Evolutionary conservation across 2,888 invertebrate genomes (phyloP).

Genomic region (Platycnemis pennipes): DNA sequence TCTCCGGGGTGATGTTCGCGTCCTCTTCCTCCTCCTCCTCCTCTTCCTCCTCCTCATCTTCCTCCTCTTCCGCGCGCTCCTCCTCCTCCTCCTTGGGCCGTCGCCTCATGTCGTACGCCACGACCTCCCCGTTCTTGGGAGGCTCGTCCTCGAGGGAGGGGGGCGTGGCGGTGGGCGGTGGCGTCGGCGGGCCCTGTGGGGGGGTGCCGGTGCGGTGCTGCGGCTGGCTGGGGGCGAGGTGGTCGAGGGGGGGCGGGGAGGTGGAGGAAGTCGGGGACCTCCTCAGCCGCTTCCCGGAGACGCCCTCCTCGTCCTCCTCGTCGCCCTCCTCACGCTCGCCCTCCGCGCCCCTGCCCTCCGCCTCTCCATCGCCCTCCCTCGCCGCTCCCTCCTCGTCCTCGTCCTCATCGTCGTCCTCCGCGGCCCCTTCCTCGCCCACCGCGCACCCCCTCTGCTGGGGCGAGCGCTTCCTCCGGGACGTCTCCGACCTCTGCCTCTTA

Average conservation of each 20-base stretch:
- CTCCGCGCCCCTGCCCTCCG: slow-evolving; percentile 35
- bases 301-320: slow-evolving; percentile 68
- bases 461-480: slow-evolving; percentile 50
- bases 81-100: slow-evolving; percentile 58
- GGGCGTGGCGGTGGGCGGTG: slow-evolving; percentile 71
- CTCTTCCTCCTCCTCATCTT: slow-evolving; percentile 53
- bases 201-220: slow-evolving; percentile 70
- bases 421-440: slow-evolving; percentile 69
- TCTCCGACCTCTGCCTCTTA: slow-evolving; percentile 46
- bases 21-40: slow-evolving; percentile 60
- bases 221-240: slow-evolving; percentile 78
- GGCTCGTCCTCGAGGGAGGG: slow-evolving; percentile 69
- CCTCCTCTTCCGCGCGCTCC: slow-evolving; percentile 28
- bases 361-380: slow-evolving; percentile 70
- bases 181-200: slow-evolving; percentile 69
- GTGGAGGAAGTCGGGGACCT: slow-evolving; percentile 74
- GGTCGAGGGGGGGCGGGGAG: slow-evolving; percentile 75
- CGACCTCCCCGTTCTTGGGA: slow-evolving; percentile 50
- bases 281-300: slow-evolving; percentile 42
- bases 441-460: slow-evolving; percentile 60
- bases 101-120: slow-evolving; percentile 59
- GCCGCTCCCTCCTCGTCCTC: slow-evolving; percentile 68
- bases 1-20: slow-evolving; percentile 84
- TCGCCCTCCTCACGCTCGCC: slow-evolving; percentile 68
- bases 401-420: slow-evolving; percentile 50